Base-by-base conservation (phyloP, 2,797 vertebrate species). In the Atherinosoma microstoma region DNA sequence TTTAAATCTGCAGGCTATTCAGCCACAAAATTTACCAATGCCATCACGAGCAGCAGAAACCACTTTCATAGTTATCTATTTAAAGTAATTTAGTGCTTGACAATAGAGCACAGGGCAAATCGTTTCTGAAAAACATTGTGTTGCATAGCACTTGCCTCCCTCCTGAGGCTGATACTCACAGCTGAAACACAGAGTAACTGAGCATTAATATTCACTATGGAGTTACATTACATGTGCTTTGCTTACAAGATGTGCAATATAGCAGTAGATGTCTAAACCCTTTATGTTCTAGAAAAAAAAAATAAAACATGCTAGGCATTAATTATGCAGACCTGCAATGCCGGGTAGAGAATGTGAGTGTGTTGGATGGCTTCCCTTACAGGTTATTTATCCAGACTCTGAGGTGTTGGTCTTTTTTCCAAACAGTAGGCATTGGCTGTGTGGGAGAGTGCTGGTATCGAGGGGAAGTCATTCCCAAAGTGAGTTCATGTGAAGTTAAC, bases 401-500 rank as follows among this genome's bases (percentile, higher is more conserved):
- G 42, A 68, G 27, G 61, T 58, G 12, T 64, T 73, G 10, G 61
- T 20, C 47, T 18, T 63, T 54, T 56, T 61, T 64, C 70, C 27
- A 65, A 67, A 70, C 70, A 61, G 36, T 67, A 62, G 67, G 51
- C 32, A 77, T 51, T 0, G 45, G 64, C 47, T 89, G 67, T 79
- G 80, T 84, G 65, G 73, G 80, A 78, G 83, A 82, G 80, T 54
- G 67, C 15, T 60, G 18, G n/a, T 80, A 83, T 72, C 74, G 76
- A 77, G 66, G 77, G 82, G 70, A 87, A 88, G 70, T 71, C 67
- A 60, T 69, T 88, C 91, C 89, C 86, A 59, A 5, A 72, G 90
- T 36, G 87, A 88, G 90, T 93, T 93, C 80, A 92, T 75, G 30
- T 45, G 29, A 61, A 92, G 87, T 91, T 92, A 91, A 90, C 82